phyloP scores from a whole-genome alignment of 2,113 vertebrate genomes.

The Heterochromis multidens region DNA sequence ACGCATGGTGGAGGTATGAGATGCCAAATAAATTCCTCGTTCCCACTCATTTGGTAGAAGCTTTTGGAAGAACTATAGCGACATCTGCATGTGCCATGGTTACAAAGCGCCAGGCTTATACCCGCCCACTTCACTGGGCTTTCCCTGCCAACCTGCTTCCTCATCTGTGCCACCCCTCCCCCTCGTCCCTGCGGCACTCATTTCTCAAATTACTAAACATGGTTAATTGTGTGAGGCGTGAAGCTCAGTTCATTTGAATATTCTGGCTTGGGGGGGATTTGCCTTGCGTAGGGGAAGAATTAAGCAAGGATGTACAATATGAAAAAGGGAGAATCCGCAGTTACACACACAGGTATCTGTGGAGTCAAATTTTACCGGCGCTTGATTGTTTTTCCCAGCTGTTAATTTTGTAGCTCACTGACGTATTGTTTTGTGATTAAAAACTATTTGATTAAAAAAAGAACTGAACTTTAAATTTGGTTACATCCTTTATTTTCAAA shows the following conservation, averaged over 20 bases:
- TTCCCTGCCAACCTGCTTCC: conserved; percentile 60
- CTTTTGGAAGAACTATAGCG: conserved; percentile 99
- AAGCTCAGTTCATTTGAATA: conserved; percentile 88
- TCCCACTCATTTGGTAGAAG: conserved; percentile 79
- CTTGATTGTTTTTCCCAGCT: conserved; percentile 20
- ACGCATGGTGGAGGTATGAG: conserved; percentile 65
- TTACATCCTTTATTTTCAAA: not conserved
- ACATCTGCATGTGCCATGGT: conserved; percentile 97
- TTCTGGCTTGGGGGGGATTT: conserved; percentile 78
- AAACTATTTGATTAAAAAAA: not conserved
- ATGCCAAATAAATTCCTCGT: conserved; percentile 80
- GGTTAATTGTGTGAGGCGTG: conserved; percentile 85
- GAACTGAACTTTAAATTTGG: not conserved
- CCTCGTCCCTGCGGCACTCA: conserved; percentile 65
- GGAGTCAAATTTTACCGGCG: conserved; percentile 1
- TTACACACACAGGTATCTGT: conserved; percentile 27
- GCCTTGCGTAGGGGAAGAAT: conserved; percentile 67
- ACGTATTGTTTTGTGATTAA: not conserved
- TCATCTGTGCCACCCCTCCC: conserved; percentile 49
- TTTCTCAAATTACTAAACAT: conserved; percentile 77
- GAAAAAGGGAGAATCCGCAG: conserved; percentile 26
- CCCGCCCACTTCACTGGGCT: conserved; percentile 65
- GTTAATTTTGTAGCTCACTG: not conserved
- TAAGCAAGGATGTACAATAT: conserved; percentile 51
- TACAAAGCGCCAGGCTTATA: conserved; percentile 79